Conservation (phyloP, 2,113 vertebrate genomes). For the Gymnarchus niloticus region DNA sequence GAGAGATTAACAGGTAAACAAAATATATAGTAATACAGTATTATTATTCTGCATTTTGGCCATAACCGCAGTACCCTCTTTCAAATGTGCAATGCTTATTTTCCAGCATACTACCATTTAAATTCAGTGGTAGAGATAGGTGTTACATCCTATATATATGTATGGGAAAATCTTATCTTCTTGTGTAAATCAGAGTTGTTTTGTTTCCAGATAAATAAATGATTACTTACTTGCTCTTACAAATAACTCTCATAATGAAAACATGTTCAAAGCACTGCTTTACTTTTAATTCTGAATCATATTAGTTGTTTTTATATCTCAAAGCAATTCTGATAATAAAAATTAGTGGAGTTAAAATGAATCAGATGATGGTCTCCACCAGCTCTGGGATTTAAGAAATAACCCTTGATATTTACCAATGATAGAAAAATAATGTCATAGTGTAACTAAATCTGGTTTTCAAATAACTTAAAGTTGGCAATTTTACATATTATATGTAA, state of each 20-base stretch:
- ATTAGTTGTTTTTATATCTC: not conserved
- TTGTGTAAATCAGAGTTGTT: not conserved
- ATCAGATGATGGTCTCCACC: not conserved
- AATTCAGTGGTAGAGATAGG: not conserved
- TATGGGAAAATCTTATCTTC: not conserved
- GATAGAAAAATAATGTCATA: not conserved
- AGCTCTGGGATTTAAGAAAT: not conserved
- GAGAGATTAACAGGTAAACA: no score
- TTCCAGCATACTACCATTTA: not conserved
- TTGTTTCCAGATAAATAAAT: not conserved
- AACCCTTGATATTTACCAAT: not conserved
- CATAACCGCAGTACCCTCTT: not conserved
- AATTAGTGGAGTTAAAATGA: not conserved
- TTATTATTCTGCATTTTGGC: not conserved
- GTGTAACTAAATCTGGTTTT: not conserved
- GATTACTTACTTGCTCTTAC: not conserved
- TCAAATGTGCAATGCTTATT: not conserved
- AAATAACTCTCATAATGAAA: not conserved
- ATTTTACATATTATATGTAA: no score
- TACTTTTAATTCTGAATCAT: not conserved
- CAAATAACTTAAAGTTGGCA: not conserved
- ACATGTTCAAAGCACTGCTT: not conserved
- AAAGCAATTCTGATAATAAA: not conserved
- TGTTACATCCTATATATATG: no score
- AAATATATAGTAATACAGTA: no score